Percentiles rank a stretch among this genome's conserved stretches.
Conservation (phyloP, 2,797 vertebrate genomes). For the Masticophis lateralis region DNA sequence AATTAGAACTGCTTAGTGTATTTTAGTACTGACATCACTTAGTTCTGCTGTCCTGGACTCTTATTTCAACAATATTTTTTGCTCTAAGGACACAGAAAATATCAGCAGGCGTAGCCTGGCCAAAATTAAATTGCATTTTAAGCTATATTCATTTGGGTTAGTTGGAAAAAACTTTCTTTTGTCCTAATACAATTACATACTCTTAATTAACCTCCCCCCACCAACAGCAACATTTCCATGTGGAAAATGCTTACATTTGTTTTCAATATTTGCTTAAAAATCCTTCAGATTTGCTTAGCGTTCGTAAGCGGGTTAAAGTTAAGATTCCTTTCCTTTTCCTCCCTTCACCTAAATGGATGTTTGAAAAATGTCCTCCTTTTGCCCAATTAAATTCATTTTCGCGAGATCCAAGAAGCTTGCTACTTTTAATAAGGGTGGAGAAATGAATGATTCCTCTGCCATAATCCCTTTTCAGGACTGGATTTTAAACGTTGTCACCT, state of each 20-base stretch:
- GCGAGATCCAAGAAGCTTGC: background rate
- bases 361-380: background rate
- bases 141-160: background rate
- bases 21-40: background rate
- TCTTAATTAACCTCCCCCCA: background rate
- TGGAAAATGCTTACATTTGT: background rate
- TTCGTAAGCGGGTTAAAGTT: background rate
- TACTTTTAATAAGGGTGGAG: background rate
- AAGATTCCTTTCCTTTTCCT: background rate
- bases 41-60: background rate
- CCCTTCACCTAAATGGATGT: background rate
- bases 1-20: background rate
- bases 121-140: background rate
- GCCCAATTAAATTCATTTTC: background rate
- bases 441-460: conserved; percentile 35
- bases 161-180: background rate
- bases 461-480: conserved; percentile 24
- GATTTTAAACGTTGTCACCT: conserved; percentile 25
- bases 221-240: background rate
- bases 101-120: background rate
- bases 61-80: background rate
- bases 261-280: background rate
- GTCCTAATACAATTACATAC: background rate
- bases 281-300: background rate
- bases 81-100: background rate